These are phyloP conservation scores for Anastatus disparis DNA, from an alignment of 1,140 invertebrate genomes.

Conservation along the genomic window DNA sequence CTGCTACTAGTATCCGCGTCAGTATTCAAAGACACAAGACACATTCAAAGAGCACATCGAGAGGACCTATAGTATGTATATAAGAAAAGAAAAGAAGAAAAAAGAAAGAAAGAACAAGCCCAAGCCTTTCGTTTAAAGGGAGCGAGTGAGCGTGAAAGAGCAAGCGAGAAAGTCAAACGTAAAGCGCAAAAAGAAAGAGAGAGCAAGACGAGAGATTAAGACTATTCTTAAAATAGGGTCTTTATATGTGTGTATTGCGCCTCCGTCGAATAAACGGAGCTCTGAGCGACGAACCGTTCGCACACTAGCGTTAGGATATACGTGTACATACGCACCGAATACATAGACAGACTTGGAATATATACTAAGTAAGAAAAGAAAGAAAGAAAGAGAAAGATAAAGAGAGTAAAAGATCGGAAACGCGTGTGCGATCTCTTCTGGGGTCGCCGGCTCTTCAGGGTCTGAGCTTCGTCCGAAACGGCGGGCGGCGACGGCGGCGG, in stretches of 20 bases:
- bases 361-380: conserved; percentile 40
- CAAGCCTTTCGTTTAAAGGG: conserved; percentile 39
- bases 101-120: conserved; percentile 43
- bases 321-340: conserved; percentile 42
- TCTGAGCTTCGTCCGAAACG: conserved; percentile 62
- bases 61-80: background rate
- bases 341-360: conserved; percentile 47
- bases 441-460: conserved; percentile 63
- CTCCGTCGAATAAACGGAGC: conserved; percentile 18
- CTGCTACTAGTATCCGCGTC: conserved; percentile 5
- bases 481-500: conserved; percentile 35
- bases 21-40: conserved; percentile 5
- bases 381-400: conserved; percentile 17
- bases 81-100: conserved; percentile 41
- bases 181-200: no score
- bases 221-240: conserved; percentile 62
- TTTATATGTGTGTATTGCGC: conserved; percentile 17
- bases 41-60: background rate
- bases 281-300: conserved; percentile 16
- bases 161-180: conserved; percentile 27
- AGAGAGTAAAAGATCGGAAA: conserved; percentile 46
- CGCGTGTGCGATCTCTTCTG: conserved; percentile 54
- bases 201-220: conserved; percentile 49
- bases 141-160: conserved; percentile 42
- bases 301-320: conserved; percentile 22